Evolutionary conservation across 2,113 vertebrate genomes (phyloP), one percentile per base, ranked within the genome.

Genomic region (Grantiella picta): DNA sequence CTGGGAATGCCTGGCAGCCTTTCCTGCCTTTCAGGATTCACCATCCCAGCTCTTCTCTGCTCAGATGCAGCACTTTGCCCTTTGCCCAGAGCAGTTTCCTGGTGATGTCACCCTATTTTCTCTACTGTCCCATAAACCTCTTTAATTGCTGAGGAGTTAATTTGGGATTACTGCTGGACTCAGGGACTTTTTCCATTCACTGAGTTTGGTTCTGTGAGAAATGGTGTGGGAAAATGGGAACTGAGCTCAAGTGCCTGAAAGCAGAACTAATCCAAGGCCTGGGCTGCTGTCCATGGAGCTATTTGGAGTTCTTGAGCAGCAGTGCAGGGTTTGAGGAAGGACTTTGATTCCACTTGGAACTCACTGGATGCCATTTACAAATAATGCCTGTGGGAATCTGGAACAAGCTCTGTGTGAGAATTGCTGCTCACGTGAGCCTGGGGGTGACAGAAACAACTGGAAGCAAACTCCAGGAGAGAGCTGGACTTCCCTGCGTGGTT

Each of bases 391-490:
- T 47, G 89, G n/a, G 23, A 57, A 15, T 35, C 27, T 31, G 36
- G 61, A 44, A 5, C 29, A 0, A 25, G 12, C 10, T 33, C 22
- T 15, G 17, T n/a, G 42, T 35, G 66, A 69, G 12, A 10, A 36
- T 31, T 22, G 35, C 69, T 6, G 15, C 38, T 44, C 7, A 7
- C 18, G 0, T 0, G 12, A 16, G 18, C 0, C 53, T 0, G 52
- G 33, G 47, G 17, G 45, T 9, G 76, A 23, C 5, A 2, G 31
- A 44, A 61, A 29, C 61, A 44, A 2, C 82, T 8, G 40, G 29
- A 18, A 50, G 31, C 22, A 2, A 21, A 72, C 5, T 6, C 36
- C 3, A 4, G 22, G 42, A 63, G 52, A 13, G 50, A 50, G 16
- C 54, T 56, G 54, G 13, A 4, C 76, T 60, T 59, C 11, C 33